phyloP scores from a whole-genome alignment of 2,888 invertebrate genomes.

The Pseudoips prasinana region DNA sequence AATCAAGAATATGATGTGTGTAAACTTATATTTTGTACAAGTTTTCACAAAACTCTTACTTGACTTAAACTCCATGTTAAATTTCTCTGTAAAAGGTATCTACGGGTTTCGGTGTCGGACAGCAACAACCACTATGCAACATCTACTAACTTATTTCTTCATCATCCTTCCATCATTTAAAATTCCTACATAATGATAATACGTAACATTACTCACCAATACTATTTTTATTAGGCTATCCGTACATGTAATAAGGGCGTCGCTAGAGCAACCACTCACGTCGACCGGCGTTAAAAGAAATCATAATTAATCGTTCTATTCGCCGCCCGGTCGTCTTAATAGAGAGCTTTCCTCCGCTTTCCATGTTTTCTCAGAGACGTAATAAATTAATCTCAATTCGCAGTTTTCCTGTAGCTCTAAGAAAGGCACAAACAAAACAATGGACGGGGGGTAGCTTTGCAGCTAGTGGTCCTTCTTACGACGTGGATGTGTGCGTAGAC shows the following conservation, averaged over 20 bases:
- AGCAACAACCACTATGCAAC: too few species aligned
- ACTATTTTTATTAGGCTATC: slow-evolving; percentile 32
- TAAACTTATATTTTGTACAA: too few species aligned
- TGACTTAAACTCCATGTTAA: too few species aligned
- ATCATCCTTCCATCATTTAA: too few species aligned
- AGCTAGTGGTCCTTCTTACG: slow-evolving; percentile 22
- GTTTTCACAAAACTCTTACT: too few species aligned
- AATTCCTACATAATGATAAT: not conserved
- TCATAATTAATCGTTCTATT: slow-evolving; percentile 76
- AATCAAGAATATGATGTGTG: too few species aligned
- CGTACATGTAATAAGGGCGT: slow-evolving; percentile 46
- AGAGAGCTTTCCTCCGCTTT: slow-evolving; percentile 71
- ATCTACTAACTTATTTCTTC: too few species aligned
- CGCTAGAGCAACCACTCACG: slow-evolving; percentile 40
- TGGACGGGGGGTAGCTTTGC: slow-evolving; percentile 45
- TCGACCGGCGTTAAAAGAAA: slow-evolving; percentile 72
- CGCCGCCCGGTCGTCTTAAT: slow-evolving; percentile 71
- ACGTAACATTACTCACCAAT: too few species aligned
- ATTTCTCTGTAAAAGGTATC: too few species aligned
- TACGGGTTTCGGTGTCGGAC: too few species aligned
- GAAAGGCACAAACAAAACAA: slow-evolving; percentile 60
- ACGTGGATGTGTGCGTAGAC: slow-evolving; percentile 25
- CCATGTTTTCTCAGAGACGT: slow-evolving; percentile 74
- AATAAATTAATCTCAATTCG: slow-evolving; percentile 80
- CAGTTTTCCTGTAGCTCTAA: slow-evolving; percentile 42